A percentile compares a stretch with the other conserved stretches of the same genome.
Evolutionary conservation across 2,113 vertebrate species (phyloP).

Genomic region (Sylvilagus bachmani): DNA sequence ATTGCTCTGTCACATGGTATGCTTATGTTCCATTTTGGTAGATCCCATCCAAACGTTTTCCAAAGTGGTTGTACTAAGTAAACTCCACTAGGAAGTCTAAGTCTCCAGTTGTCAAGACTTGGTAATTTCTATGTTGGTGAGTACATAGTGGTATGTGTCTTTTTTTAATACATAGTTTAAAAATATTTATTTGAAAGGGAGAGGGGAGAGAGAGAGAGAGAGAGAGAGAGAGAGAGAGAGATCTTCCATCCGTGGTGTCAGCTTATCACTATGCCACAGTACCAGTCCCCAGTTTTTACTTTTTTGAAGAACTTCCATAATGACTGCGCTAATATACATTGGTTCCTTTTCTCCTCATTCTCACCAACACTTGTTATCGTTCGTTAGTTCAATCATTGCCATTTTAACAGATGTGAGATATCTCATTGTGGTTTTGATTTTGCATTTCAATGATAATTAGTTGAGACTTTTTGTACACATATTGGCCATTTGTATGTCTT

Average conservation of each 20-base stretch:
- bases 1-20: neutral
- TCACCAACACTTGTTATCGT: neutral
- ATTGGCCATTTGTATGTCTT: neutral
- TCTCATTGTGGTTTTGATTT: neutral
- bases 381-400: neutral
- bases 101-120: neutral
- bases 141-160: neutral
- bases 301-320: neutral
- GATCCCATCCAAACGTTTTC: neutral
- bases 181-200: too few species aligned
- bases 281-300: neutral
- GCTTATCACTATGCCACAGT: too few species aligned
- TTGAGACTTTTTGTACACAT: neutral
- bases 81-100: too few species aligned
- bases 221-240: too few species aligned
- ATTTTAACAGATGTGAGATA: neutral
- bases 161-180: neutral
- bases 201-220: too few species aligned
- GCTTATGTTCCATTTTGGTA: neutral
- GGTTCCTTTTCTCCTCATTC: neutral
- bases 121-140: neutral
- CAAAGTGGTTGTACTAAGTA: neutral
- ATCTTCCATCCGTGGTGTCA: too few species aligned
- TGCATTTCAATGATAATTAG: neutral
- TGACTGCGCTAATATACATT: neutral